phyloP scores from a whole-genome alignment of 30 jellyfish, hydroid and myxozoan species.

The Hydra vulgaris region DNA sequence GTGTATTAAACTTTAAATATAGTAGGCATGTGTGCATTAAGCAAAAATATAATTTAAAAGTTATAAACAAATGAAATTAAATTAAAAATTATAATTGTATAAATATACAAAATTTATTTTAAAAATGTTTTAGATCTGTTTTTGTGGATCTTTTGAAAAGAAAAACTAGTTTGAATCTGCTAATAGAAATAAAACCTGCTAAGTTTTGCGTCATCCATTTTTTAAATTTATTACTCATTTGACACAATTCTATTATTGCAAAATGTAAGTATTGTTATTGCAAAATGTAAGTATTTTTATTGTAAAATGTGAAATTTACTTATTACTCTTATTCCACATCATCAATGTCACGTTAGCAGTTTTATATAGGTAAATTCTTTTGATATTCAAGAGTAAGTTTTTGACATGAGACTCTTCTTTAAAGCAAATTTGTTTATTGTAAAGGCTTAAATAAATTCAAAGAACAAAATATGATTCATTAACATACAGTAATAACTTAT shows the following conservation, averaged over 20 bases:
- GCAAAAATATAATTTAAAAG: neutral
- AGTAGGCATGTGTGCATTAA: too few species aligned
- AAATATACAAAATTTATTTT: too few species aligned
- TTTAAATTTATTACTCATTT: conserved; percentile 88
- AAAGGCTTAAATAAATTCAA: too few species aligned
- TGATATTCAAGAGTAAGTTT: too few species aligned
- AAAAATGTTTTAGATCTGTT: conserved; percentile 56
- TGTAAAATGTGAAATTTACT: neutral
- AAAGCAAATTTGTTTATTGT: too few species aligned
- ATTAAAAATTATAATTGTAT: too few species aligned
- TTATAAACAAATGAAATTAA: neutral
- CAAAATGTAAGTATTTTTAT: neutral
- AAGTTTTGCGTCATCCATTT: conserved; percentile 83
- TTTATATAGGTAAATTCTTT: too few species aligned
- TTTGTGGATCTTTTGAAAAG: conserved; percentile 81
- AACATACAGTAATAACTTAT: too few species aligned
- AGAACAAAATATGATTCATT: too few species aligned
- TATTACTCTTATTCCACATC: neutral
- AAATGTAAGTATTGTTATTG: conserved; percentile 40
- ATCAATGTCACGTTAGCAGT: neutral
- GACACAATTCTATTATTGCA: conserved; percentile 82
- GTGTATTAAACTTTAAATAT: too few species aligned
- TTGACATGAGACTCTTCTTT: too few species aligned
- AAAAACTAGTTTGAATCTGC: conserved; percentile 67
- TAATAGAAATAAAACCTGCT: conserved; percentile 78